A percentile compares a stretch with the other conserved stretches of the same genome.
These are phyloP conservation scores for Sicus ferrugineus DNA, from an alignment of 2,888 invertebrate species.

Conservation along the genomic window DNA sequence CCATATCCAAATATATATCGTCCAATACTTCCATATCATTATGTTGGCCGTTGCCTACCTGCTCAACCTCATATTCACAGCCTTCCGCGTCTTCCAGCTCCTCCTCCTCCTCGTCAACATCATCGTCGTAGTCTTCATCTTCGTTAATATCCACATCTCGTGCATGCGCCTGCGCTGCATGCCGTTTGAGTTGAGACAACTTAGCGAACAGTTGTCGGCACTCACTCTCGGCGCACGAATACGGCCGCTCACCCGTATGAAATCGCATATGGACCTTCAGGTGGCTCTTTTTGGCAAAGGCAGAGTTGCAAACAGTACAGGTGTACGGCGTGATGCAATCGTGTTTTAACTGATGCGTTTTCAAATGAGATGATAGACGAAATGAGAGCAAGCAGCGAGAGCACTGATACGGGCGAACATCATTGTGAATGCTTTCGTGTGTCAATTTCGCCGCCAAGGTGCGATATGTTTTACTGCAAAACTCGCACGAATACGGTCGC, in stretches of 20 bases:
- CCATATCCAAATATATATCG: background rate
- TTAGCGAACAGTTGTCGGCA: constrained; percentile 43
- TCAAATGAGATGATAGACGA: constrained; percentile 45
- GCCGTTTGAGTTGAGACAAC: constrained; percentile 41
- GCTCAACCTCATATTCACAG: background rate
- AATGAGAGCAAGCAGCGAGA: constrained; percentile 44
- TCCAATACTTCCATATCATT: background rate
- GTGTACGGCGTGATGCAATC: constrained; percentile 40
- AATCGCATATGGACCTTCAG: constrained; percentile 43
- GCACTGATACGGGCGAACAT: constrained; percentile 47
- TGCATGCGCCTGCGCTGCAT: constrained; percentile 37
- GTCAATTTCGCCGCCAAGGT: constrained; percentile 43
- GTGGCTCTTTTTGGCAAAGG: constrained; percentile 43
- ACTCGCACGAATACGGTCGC: constrained; percentile 44
- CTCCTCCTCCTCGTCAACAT: constrained; percentile 2
- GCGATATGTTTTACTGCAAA: constrained; percentile 45
- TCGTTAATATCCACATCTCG: constrained; percentile 21
- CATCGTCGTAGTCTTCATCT: constrained; percentile 15
- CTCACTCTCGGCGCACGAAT: constrained; percentile 44
- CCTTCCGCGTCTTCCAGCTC: background rate
- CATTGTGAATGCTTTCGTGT: constrained; percentile 46
- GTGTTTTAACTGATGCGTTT: constrained; percentile 46
- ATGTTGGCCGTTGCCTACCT: background rate
- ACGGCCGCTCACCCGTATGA: constrained; percentile 43
- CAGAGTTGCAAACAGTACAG: constrained; percentile 44